Conservation (phyloP, 2,888 invertebrate species). For the Cryptocheilus praepositus region DNA sequence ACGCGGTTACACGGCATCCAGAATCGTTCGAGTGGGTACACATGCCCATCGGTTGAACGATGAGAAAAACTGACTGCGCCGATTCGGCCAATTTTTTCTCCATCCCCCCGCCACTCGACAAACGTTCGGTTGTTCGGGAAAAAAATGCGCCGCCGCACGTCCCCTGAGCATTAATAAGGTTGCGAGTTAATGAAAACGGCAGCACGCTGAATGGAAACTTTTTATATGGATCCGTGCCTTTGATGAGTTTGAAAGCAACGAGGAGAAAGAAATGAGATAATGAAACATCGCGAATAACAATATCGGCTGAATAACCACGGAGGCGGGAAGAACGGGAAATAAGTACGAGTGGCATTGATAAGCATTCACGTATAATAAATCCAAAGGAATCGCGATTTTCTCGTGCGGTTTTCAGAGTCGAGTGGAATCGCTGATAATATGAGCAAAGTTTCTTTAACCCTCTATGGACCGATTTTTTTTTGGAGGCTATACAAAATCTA, state of each 20-base stretch:
- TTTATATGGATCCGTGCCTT: no score
- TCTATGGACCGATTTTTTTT: background rate
- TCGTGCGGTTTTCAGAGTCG: no score
- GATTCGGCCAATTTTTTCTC: slow-evolving; percentile 5
- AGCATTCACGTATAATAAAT: background rate
- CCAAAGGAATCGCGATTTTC: no score
- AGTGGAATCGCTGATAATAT: background rate
- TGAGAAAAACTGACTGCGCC: background rate
- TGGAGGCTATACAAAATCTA: no score
- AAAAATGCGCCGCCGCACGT: background rate
- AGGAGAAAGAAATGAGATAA: no score
- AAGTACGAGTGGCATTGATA: background rate
- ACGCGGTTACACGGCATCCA: slow-evolving; percentile 5
- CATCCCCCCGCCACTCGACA: background rate
- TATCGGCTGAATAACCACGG: no score
- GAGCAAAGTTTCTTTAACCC: no score
- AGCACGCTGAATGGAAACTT: no score
- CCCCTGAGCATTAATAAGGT: no score
- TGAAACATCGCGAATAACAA: no score
- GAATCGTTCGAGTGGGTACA: background rate
- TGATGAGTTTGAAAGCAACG: no score
- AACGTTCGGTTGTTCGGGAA: background rate
- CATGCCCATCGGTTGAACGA: background rate
- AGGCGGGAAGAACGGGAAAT: background rate
- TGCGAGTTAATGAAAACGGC: no score